phyloP scores from a whole-genome alignment of 1,140 invertebrate genomes.

The Ceratina calcarata region DNA sequence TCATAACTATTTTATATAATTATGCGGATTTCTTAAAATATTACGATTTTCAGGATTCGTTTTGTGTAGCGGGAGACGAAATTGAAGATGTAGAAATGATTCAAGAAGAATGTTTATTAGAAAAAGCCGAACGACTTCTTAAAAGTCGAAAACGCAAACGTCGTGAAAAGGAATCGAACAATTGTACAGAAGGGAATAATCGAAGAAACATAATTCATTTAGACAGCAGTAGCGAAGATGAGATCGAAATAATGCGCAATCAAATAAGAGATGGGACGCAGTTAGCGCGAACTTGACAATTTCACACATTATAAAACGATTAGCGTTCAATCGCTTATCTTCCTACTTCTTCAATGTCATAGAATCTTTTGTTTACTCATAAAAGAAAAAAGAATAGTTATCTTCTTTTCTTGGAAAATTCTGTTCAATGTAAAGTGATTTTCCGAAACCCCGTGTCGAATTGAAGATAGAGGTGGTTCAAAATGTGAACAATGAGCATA shows the following conservation, averaged over 20 bases:
- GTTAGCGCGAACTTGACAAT: neutral
- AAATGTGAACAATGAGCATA: neutral
- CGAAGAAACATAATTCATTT: constrained; percentile 27
- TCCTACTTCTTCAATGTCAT: neutral
- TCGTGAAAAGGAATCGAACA: neutral
- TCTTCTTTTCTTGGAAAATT: no score
- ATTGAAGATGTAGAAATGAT: neutral
- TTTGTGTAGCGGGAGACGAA: constrained; percentile 62
- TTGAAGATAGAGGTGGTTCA: neutral
- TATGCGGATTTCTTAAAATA: neutral
- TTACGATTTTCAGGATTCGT: constrained; percentile 68
- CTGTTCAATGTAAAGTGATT: no score
- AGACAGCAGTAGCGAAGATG: constrained; percentile 67
- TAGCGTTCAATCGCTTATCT: neutral
- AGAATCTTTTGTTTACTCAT: neutral
- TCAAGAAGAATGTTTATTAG: constrained; percentile 27
- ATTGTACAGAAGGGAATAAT: neutral
- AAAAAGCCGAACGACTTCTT: constrained; percentile 48
- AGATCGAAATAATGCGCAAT: constrained; percentile 59
- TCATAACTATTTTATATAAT: neutral
- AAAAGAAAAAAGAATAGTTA: neutral
- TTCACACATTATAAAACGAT: neutral
- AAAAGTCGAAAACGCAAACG: constrained; percentile 49
- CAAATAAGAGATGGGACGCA: constrained; percentile 46
- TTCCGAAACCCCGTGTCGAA: neutral